Evolutionary conservation across 2,113 vertebrate species (phyloP).

Genomic region (Oreochromis niloticus): DNA sequence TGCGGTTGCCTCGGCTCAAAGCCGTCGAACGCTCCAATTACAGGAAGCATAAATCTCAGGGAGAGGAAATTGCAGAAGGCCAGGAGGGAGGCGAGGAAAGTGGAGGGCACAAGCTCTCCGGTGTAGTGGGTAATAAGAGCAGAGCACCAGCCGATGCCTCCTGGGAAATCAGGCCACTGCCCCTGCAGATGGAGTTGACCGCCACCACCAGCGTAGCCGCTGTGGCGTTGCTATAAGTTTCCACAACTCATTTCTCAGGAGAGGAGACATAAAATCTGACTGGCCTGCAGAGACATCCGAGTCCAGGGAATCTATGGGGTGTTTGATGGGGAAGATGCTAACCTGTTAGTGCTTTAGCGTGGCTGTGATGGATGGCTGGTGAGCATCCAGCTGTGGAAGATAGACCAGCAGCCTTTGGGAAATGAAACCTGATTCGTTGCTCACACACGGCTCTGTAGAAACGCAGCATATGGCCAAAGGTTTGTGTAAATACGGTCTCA

Average conservation of each 20-base stretch:
- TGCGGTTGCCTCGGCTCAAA: not conserved
- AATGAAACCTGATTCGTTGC: not conserved
- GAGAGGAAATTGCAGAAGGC: slow-evolving; percentile 29
- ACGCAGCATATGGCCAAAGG: not conserved
- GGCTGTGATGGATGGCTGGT: not conserved
- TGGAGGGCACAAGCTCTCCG: not conserved
- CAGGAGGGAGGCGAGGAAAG: not conserved
- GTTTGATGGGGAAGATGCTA: not conserved
- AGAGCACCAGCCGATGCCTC: not conserved
- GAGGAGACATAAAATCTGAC: not conserved
- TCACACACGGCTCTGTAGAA: not conserved
- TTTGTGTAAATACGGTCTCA: not conserved
- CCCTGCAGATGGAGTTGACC: slow-evolving; percentile 22
- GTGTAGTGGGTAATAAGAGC: slow-evolving; percentile 24
- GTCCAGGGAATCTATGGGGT: not conserved
- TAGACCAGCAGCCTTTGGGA: not conserved
- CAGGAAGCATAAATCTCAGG: slow-evolving; percentile 44
- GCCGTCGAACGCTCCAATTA: slow-evolving; percentile 28
- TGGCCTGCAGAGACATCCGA: not conserved
- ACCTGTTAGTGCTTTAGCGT: not conserved
- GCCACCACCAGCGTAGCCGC: not conserved
- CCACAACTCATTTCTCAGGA: not conserved
- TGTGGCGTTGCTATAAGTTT: not conserved
- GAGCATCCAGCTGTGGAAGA: not conserved
- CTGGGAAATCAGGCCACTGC: slow-evolving; percentile 44